Conservation (phyloP, 2,113 vertebrate species). For the Aramus guarauna region DNA sequence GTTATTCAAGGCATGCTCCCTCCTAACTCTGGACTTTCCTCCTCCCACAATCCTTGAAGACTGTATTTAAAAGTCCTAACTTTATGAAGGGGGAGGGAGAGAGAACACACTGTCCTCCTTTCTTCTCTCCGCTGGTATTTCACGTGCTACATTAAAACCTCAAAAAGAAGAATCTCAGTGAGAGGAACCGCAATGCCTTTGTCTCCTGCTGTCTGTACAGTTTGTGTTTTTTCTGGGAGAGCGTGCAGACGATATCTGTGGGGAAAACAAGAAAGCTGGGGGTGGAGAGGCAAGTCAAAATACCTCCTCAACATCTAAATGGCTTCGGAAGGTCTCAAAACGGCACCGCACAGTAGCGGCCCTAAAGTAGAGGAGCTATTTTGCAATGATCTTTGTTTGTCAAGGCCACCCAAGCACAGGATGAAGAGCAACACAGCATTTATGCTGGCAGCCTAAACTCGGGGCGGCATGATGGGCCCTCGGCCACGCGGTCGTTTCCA, state of each 20-base stretch:
- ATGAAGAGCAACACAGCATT: not conserved
- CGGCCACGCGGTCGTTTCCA: rapidly evolving
- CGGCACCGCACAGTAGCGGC: rapidly evolving
- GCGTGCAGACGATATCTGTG: rapidly evolving
- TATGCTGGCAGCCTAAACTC: not conserved
- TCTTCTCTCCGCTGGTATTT: not conserved
- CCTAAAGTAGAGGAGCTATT: rapidly evolving
- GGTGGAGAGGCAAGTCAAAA: not conserved
- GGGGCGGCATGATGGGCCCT: rapidly evolving
- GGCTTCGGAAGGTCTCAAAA: not conserved
- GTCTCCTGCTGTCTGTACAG: not conserved
- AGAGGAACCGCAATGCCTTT: not conserved
- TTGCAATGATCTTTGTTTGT: not conserved
- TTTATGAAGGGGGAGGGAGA: not conserved
- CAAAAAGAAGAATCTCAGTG: not conserved
- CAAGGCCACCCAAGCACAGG: not conserved
- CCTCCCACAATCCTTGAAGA: not conserved
- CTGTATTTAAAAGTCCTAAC: not conserved
- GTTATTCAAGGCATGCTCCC: not conserved
- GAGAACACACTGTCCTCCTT: not conserved
- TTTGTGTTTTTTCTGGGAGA: not conserved
- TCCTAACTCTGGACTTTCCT: not conserved
- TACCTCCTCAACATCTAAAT: no score
- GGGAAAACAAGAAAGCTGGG: not conserved
- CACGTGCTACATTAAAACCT: not conserved